Base-by-base conservation (phyloP, 2,797 vertebrate species). In the Lacerta viridis region DNA sequence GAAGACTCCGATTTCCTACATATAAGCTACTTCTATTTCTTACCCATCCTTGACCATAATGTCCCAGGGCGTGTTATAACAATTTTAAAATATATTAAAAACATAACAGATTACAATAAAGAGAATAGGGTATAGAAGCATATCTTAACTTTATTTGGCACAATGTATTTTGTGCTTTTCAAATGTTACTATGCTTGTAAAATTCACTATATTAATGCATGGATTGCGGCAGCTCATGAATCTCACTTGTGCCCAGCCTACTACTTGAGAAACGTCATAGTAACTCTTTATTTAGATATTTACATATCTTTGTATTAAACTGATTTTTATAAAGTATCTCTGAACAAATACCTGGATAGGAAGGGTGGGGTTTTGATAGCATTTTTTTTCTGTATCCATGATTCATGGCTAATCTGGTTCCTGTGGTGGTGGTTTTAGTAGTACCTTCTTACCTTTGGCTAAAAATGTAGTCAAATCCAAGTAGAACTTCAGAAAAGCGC, bases 401-500 rank as follows among this genome's bases (percentile, higher is more conserved):
- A n/a, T 71, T 71, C 69, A n/a, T n/a, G 69, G 69, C 50, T 55
- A 50, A 46, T 33, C 20, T 6, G 1, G 29, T 55, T 72, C 25
- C 69, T 83, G 79, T 36, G 50, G 6, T 41, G 55, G 23, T 43
- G 43, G 41, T 36, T 61, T 87, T 72, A 74, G 33, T 46, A 64
- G 33, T 46, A 64, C 41, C 27, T 11, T 43, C 17, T 74, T 61
- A 81, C 33, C 41, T 59, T 64, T 80, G 23, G 13, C 6, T 86
- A 86, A 86, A 69, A 11, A 86, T 36, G 25, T 43, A 64, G 15
- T 74, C 71, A 39, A 74, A 74, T 74, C n/a, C 20, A 64, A 64
- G 20, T 23, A 64, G 84, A 91, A 84, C 89, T 93, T 92, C 87
- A 85, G 93, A 92, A 87, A 90, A 88, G 46, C 5, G 61, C 88